phyloP scores from a whole-genome alignment of 1,140 invertebrate species.

The Hesperophylax magnus region DNA sequence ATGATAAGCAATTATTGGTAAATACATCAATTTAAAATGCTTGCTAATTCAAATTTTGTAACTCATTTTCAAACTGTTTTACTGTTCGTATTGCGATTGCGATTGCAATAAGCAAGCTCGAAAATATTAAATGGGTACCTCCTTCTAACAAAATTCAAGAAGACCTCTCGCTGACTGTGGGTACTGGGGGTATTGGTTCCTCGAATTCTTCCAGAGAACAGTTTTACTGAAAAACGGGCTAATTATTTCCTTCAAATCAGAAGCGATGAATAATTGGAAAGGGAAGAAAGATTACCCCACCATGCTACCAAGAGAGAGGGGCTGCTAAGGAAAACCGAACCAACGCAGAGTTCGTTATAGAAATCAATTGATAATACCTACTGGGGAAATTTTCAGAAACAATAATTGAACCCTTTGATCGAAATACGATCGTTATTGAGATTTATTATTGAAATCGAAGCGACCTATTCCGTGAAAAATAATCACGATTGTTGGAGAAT shows the following conservation, averaged over 20 bases:
- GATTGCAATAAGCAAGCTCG: no score
- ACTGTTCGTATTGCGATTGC: no score
- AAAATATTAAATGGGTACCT: no score
- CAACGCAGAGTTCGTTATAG: constrained; percentile 21
- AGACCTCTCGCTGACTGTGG: no score
- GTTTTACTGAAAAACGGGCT: constrained; percentile 27
- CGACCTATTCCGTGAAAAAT: constrained; percentile 12
- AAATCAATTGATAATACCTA: constrained; percentile 31
- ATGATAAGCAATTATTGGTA: no score
- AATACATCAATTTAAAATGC: no score
- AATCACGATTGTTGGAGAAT: not conserved
- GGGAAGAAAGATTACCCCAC: constrained; percentile 6
- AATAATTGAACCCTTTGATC: constrained; percentile 28
- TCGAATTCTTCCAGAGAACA: constrained; percentile 28
- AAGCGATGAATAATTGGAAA: not conserved
- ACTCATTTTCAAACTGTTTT: no score
- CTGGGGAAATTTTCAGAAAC: constrained; percentile 27
- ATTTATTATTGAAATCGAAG: constrained; percentile 9
- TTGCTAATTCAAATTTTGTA: no score
- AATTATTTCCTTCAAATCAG: constrained; percentile 32
- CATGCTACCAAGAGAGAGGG: not conserved
- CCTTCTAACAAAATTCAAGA: no score
- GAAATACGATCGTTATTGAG: constrained; percentile 23
- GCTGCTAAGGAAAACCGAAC: constrained; percentile 5
- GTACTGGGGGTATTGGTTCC: not conserved